Base-by-base conservation (phyloP, 2,888 invertebrate species). In the Tipula unca region DNA sequence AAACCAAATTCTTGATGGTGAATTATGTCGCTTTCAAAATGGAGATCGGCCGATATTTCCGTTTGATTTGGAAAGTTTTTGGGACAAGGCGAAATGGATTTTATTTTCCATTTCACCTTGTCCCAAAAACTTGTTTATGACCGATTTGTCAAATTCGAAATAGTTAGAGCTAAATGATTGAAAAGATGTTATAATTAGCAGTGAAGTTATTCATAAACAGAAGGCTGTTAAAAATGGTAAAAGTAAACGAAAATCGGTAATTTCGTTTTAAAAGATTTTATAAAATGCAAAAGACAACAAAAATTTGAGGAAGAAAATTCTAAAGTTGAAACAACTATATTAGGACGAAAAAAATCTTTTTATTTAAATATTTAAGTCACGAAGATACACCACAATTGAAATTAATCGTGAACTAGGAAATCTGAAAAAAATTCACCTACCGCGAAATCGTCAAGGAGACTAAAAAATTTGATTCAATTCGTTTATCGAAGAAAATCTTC, bases 41-140 rank as follows among this genome's bases (percentile, higher is more conserved):
- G 89, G 89, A 1, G 89, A 90, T 85, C 90, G 90, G 87, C 88
- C 90, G 4, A 91, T 93, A 0, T 91, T 91, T 0, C 91, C 91
- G 88, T 92, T 92, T 86, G 95, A 95, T 90, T 90, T 95, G 42
- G 94, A 94, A 88, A 95, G 95, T 32, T 97, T 96, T 91, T 97
- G 97, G 97, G 97, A 95, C 87, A 93, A 94, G 93, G 92, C 94
- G 20, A 92, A 92, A 86, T 92, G 94, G 87, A n/a, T n/a, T n/a
- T n/a, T n/a, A n/a, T n/a, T n/a, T n/a, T n/a, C n/a, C n/a, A n/a
- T n/a, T n/a, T n/a, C n/a, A n/a, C n/a, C n/a, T n/a, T n/a, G n/a
- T n/a, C n/a, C n/a, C 94, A 95, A 1, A 88, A 87, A 25, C 69
- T 85, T 29, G 36, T 84, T 13, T 32, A 90, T 90, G 85, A 87